These are phyloP conservation scores for Brachycybe producta DNA, from an alignment of 2,888 invertebrate genomes.

Conservation along the genomic window DNA sequence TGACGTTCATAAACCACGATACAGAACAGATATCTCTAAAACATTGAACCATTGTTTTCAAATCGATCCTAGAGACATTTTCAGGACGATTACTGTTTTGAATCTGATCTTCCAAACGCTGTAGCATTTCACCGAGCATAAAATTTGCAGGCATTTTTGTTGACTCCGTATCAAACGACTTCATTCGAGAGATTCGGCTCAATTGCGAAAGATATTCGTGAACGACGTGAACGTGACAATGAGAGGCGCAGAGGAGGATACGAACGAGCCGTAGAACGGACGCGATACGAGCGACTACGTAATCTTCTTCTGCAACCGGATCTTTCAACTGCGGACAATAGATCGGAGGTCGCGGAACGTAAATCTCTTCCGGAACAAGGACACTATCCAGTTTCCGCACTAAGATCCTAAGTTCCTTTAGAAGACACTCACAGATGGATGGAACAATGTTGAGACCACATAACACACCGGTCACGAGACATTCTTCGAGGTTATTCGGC, in stretches of 20 bases:
- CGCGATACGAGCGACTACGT: neutral
- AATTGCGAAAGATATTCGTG: neutral
- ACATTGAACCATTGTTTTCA: too few relatives aligned
- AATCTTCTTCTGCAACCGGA: neutral
- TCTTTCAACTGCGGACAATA: neutral
- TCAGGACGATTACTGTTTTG: too few relatives aligned
- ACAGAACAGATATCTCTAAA: slow-evolving; percentile 4
- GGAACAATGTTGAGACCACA: neutral
- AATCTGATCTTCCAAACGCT: neutral
- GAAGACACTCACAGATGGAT: neutral
- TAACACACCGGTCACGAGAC: neutral
- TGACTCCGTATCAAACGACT: too few relatives aligned
- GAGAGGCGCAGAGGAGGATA: neutral
- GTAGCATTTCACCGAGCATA: too few relatives aligned
- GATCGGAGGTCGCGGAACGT: neutral
- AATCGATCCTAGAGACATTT: neutral
- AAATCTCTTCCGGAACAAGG: neutral
- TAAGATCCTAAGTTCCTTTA: neutral
- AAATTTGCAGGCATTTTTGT: too few relatives aligned
- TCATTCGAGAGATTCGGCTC: neutral
- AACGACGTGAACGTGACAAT: neutral
- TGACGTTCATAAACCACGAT: neutral
- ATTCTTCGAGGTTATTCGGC: neutral
- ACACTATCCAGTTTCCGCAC: neutral
- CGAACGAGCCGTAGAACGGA: neutral